phyloP scores from a whole-genome alignment of 1,140 invertebrate species.

The Papilio xuthus region DNA sequence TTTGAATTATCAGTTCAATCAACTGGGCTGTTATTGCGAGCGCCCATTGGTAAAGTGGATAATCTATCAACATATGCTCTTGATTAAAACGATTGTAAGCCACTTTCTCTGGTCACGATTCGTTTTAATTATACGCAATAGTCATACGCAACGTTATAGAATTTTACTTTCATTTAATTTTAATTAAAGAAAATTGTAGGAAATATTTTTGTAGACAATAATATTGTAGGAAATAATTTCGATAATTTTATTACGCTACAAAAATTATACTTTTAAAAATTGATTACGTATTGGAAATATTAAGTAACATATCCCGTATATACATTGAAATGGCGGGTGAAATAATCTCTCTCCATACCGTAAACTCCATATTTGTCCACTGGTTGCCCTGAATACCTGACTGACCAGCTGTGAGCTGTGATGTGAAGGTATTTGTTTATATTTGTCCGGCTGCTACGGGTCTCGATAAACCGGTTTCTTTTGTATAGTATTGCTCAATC shows the following conservation, averaged over 20 bases:
- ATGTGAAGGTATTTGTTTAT: slow-evolving; percentile 37
- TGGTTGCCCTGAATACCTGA: slow-evolving; percentile 40
- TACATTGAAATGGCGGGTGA: slow-evolving; percentile 12
- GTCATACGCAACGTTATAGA: background rate
- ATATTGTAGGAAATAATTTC: background rate
- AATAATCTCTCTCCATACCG: slow-evolving; percentile 38
- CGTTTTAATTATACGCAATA: slow-evolving; percentile 41
- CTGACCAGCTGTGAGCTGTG: slow-evolving; percentile 41
- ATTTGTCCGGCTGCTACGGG: slow-evolving; percentile 26
- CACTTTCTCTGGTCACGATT: slow-evolving; percentile 69
- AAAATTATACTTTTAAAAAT: slow-evolving; percentile 9
- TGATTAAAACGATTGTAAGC: slow-evolving; percentile 48
- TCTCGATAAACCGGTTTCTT: slow-evolving; percentile 49
- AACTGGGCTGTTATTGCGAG: slow-evolving; percentile 24
- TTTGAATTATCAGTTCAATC: slow-evolving; percentile 33
- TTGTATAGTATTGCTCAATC: slow-evolving; percentile 54
- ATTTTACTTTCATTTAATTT: background rate
- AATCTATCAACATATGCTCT: slow-evolving; percentile 10
- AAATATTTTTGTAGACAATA: background rate
- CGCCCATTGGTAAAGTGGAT: slow-evolving; percentile 17
- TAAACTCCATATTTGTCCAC: slow-evolving; percentile 41
- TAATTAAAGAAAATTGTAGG: background rate
- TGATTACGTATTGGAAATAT: slow-evolving; percentile 23
- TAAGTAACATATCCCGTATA: slow-evolving; percentile 28
- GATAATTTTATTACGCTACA: background rate